Evolutionary conservation across 53 echinoderm and acorn worm species (phyloP).

Genomic region (Holothuria scabra): DNA sequence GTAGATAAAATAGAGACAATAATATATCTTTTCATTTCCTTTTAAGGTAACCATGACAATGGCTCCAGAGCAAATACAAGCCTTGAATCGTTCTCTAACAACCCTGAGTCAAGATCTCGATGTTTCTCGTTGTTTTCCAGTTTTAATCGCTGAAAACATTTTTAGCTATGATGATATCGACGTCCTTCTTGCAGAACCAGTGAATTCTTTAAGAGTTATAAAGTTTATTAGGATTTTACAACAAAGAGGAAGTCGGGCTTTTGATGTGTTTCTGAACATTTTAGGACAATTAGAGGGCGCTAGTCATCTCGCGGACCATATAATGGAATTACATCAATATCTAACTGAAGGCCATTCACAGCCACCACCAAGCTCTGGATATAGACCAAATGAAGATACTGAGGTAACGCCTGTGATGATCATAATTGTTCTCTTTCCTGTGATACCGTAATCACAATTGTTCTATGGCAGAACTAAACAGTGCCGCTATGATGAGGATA

Average conservation of each 20-base stretch:
- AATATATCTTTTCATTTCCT: too few relatives aligned
- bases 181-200: neutral
- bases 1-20: too few relatives aligned
- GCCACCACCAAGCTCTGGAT: too few relatives aligned
- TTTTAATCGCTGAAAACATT: slow-evolving; percentile 11
- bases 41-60: slow-evolving; percentile 13
- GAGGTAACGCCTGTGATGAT: too few relatives aligned
- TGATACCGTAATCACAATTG: too few relatives aligned
- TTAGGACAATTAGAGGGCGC: neutral
- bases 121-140: neutral
- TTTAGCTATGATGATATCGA: slow-evolving; percentile 5
- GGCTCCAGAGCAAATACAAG: neutral
- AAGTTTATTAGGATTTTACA: neutral
- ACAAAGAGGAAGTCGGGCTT: slow-evolving; percentile 6
- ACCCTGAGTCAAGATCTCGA: neutral
- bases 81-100: neutral
- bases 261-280: neutral
- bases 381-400: too few relatives aligned
- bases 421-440: too few relatives aligned
- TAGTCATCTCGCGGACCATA: neutral
- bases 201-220: neutral
- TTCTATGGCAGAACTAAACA: too few relatives aligned
- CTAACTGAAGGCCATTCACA: too few relatives aligned
- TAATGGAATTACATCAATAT: neutral
- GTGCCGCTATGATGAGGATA: too few relatives aligned